These are phyloP conservation scores for Drosophila watanabei DNA, from an alignment of 1,140 invertebrate species.

Conservation along the genomic window DNA sequence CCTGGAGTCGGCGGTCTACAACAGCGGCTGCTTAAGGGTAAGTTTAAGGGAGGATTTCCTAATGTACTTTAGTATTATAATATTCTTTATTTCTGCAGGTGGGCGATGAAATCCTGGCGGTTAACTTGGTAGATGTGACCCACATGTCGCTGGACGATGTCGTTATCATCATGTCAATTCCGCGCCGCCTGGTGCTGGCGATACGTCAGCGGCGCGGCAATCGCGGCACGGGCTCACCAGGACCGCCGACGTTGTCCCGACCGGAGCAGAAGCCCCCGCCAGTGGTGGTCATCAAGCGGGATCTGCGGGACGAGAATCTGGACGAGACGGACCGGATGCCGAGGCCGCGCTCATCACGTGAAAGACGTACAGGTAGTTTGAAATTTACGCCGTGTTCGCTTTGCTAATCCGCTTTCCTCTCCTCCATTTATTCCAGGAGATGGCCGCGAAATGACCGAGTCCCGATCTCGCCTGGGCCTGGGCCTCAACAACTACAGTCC, in stretches of 20 bases:
- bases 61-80: too few species aligned
- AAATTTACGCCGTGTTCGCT: slow-evolving; percentile 66
- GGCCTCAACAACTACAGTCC: slow-evolving; percentile 88
- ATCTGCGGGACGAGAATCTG: slow-evolving; percentile 93
- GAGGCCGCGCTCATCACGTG: slow-evolving; percentile 85
- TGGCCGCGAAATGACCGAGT: slow-evolving; percentile 91
- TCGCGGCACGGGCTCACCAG: slow-evolving; percentile 89
- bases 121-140: slow-evolving; percentile 98
- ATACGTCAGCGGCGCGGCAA: slow-evolving; percentile 91
- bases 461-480: slow-evolving; percentile 90
- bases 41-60: background rate
- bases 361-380: slow-evolving; percentile 87
- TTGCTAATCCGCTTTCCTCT: slow-evolving; percentile 62
- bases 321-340: slow-evolving; percentile 87
- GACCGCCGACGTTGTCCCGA: slow-evolving; percentile 87
- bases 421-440: slow-evolving; percentile 86
- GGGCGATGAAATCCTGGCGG: slow-evolving; percentile 99
- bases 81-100: slow-evolving; percentile 87
- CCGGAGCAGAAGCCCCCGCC: slow-evolving; percentile 95
- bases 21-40: slow-evolving; percentile 96
- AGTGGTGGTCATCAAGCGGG: slow-evolving; percentile 97
- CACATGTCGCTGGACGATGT: slow-evolving; percentile 99
- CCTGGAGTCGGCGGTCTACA: slow-evolving; percentile 97
- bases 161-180: slow-evolving; percentile 99
- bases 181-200: slow-evolving; percentile 96